phyloP scores from a whole-genome alignment of 2,797 vertebrate genomes.

The Choloepus didactylus region DNA sequence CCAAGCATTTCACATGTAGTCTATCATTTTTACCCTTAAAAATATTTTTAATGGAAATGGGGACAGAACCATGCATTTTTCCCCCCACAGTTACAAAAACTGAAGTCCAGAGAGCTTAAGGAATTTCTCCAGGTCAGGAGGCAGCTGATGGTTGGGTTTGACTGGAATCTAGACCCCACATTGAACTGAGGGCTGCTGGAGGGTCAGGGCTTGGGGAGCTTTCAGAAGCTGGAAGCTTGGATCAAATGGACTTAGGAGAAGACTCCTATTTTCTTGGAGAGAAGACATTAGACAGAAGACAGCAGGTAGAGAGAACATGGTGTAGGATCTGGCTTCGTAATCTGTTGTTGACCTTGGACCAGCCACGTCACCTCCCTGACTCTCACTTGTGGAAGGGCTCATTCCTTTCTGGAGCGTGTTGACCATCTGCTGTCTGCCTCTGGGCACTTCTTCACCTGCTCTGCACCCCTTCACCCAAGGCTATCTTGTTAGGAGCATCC shows the following conservation, averaged over 20 bases:
- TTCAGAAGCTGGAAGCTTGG: not conserved
- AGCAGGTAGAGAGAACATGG: not conserved
- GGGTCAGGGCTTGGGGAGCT: not conserved
- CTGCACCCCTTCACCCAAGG: not conserved
- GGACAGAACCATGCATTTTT: not conserved
- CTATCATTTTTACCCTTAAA: slow-evolving; percentile 8
- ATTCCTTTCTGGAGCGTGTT: not conserved
- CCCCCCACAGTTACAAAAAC: not conserved
- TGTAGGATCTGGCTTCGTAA: not conserved
- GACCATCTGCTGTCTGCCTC: slow-evolving; percentile 34
- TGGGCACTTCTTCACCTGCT: not conserved
- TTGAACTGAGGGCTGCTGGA: not conserved
- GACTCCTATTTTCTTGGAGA: slow-evolving; percentile 8
- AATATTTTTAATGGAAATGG: slow-evolving; percentile 16
- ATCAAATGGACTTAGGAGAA: not conserved
- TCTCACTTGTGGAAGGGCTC: not conserved
- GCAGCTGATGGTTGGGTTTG: not conserved
- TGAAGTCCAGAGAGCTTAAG: slow-evolving; percentile 33
- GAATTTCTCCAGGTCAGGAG: slow-evolving; percentile 45
- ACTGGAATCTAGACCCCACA: not conserved
- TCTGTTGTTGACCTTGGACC: not conserved
- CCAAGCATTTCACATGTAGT: not conserved
- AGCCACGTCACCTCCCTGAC: not conserved
- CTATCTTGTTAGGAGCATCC: no score
- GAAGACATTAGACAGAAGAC: not conserved